These are phyloP conservation scores for Orchesella flavescens DNA, from an alignment of 2,888 invertebrate species.

Conservation along the genomic window DNA sequence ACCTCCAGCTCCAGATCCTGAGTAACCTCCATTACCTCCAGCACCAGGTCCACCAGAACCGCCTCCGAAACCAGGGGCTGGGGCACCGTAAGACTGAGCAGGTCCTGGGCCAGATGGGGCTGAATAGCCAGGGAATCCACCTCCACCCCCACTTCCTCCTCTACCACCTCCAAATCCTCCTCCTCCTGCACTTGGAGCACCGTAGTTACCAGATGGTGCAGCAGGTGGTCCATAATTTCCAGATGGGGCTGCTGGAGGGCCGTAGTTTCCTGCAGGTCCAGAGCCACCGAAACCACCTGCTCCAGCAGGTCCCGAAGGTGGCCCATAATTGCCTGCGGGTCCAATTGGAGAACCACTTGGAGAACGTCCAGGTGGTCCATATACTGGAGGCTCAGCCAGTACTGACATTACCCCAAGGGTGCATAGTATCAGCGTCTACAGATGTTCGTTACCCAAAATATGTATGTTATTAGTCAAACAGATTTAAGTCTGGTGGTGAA, in stretches of 20 bases:
- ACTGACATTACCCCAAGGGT: conserved; percentile 62
- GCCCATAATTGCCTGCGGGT: conserved; percentile 44
- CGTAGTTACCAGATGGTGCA: conserved; percentile 48
- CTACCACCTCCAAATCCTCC: neutral
- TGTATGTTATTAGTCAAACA: no score
- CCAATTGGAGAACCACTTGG: conserved; percentile 29
- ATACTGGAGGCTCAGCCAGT: conserved; percentile 69
- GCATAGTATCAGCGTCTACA: conserved; percentile 62
- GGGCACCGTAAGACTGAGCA: neutral
- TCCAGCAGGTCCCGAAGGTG: conserved; percentile 21
- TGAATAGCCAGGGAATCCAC: neutral
- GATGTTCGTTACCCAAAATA: no score
- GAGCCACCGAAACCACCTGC: conserved; percentile 23
- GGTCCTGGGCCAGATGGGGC: conserved; percentile 10
- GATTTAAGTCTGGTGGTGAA: no score
- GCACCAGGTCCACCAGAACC: neutral
- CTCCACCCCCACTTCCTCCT: no score
- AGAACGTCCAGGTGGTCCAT: conserved; percentile 43
- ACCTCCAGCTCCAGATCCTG: neutral
- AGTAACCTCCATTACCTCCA: neutral
- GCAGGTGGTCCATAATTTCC: conserved; percentile 21
- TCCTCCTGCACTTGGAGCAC: conserved; percentile 42
- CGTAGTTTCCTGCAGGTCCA: conserved; percentile 27
- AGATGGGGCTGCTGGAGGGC: conserved; percentile 10
- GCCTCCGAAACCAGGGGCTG: neutral